A percentile compares a stretch with the other conserved stretches of the same genome.
Evolutionary conservation across 2,797 vertebrate species (phyloP).

Genomic region (Oryzias dopingdopingensis): DNA sequence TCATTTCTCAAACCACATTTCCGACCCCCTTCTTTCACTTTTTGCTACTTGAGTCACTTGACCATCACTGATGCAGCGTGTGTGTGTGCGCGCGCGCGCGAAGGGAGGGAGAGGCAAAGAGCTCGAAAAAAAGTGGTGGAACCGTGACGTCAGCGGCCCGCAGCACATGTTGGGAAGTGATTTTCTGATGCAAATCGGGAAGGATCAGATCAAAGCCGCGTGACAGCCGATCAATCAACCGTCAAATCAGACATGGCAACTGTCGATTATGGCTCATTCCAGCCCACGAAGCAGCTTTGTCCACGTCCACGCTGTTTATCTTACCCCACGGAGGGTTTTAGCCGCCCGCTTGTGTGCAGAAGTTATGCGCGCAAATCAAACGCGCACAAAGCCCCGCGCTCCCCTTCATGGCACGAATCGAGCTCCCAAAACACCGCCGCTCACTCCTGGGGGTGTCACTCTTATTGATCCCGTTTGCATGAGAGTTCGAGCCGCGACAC

Average conservation of each 20-base stretch:
- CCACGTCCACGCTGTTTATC: constrained; percentile 69
- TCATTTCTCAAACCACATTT: constrained; percentile 67
- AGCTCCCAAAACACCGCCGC: constrained; percentile 65
- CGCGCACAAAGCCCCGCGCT: constrained; percentile 59
- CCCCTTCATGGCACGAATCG: constrained; percentile 57
- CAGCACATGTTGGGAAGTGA: constrained; percentile 85
- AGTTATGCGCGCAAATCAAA: constrained; percentile 68
- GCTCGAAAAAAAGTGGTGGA: constrained; percentile 59
- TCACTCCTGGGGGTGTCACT: constrained; percentile 41
- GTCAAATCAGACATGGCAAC: constrained; percentile 95
- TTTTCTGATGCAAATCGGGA: constrained; percentile 97
- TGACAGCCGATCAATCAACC: constrained; percentile 95
- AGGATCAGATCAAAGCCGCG: constrained; percentile 80
- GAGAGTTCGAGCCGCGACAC: background rate
- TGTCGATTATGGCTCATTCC: constrained; percentile 88
- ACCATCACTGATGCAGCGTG: constrained; percentile 52
- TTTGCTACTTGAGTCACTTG: constrained; percentile 64
- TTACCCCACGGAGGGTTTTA: constrained; percentile 50
- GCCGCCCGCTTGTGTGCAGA: constrained; percentile 45
- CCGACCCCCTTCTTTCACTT: constrained; percentile 50
- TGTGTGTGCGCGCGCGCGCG: constrained; percentile 17
- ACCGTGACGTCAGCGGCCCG: constrained; percentile 74
- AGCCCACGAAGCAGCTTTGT: constrained; percentile 83
- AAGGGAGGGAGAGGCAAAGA: constrained; percentile 5
- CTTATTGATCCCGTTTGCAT: background rate